Percentiles rank a stretch among this genome's conserved stretches.
phyloP scores from a whole-genome alignment of 2,888 invertebrate species.

The Abrostola tripartita region DNA sequence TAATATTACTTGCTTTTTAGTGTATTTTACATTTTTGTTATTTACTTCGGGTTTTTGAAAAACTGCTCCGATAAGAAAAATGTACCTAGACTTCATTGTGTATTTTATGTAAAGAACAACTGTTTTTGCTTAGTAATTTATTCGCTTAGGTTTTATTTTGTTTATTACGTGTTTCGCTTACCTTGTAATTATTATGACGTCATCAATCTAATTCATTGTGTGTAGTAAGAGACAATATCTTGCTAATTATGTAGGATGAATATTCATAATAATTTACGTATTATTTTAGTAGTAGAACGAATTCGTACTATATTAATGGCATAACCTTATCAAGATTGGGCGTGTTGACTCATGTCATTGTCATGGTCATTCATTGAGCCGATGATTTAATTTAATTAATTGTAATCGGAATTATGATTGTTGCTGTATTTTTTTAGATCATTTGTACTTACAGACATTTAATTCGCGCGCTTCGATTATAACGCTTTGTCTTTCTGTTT shows the following conservation, averaged over 20 bases:
- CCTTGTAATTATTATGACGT: slow-evolving; percentile 27
- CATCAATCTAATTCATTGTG: slow-evolving; percentile 30
- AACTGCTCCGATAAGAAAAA: too few relatives aligned
- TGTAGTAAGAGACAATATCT: too few relatives aligned
- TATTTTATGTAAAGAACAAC: too few relatives aligned
- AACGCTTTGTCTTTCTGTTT: slow-evolving; percentile 1
- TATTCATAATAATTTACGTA: slow-evolving; percentile 1
- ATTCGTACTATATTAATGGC: slow-evolving; percentile 8
- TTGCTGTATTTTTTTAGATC: too few relatives aligned
- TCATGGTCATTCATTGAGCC: slow-evolving; percentile 15
- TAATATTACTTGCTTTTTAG: too few relatives aligned
- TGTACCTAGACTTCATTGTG: too few relatives aligned
- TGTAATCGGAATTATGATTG: too few relatives aligned
- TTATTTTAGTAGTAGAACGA: too few relatives aligned
- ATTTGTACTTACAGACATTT: not conserved
- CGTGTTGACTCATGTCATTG: slow-evolving; percentile 18
- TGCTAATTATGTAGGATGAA: not conserved
- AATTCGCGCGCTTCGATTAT: not conserved
- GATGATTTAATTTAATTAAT: not conserved
- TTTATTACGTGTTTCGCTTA: not conserved
- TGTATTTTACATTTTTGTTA: too few relatives aligned
- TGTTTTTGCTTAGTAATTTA: too few relatives aligned
- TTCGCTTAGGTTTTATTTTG: too few relatives aligned
- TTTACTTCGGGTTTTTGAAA: too few relatives aligned
- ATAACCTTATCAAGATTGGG: slow-evolving; percentile 3